Evolutionary conservation across 2,113 vertebrate genomes (phyloP).

Genomic region (Cochlearius cochlearius): DNA sequence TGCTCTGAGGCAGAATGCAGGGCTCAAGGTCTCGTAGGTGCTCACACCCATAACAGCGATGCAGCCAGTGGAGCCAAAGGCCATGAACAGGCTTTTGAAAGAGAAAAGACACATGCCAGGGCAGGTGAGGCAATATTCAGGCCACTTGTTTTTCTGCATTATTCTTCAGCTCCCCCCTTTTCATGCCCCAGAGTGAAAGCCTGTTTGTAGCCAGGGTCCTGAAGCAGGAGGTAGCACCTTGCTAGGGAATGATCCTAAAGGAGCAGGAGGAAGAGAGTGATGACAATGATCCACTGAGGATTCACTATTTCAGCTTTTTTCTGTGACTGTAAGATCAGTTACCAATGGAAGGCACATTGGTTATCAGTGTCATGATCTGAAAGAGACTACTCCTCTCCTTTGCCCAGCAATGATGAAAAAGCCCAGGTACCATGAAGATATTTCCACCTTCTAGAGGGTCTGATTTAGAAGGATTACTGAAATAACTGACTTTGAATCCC

Average conservation of each 20-base stretch:
- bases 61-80: background rate
- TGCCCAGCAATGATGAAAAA: background rate
- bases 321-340: background rate
- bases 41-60: background rate
- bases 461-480: background rate
- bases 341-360: background rate
- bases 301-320: background rate
- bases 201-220: background rate
- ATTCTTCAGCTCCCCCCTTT: background rate
- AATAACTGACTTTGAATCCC: background rate
- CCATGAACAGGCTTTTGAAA: background rate
- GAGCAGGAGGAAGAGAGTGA: background rate
- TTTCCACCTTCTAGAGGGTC: background rate
- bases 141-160: background rate
- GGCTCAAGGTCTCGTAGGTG: rapidly evolving
- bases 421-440: background rate
- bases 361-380: rapidly evolving
- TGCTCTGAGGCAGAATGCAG: rapidly evolving
- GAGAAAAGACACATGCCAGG: background rate
- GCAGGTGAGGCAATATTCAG: background rate
- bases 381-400: background rate
- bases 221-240: background rate
- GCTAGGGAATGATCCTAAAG: background rate
- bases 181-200: background rate
- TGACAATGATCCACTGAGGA: background rate